Conservation (phyloP, 2,113 vertebrate genomes). For the Gnathonemus echidnorhynchus region DNA sequence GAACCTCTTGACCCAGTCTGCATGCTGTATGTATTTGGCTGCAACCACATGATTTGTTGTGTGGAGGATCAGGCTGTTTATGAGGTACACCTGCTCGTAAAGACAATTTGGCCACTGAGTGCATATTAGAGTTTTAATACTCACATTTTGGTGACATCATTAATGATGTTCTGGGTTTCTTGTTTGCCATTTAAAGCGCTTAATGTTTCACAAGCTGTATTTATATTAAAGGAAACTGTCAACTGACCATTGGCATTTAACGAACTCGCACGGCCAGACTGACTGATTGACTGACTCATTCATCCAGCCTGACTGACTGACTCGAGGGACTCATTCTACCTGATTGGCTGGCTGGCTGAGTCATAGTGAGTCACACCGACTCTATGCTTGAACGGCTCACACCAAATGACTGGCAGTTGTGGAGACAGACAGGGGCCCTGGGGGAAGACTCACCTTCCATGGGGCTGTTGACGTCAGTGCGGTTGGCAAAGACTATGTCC, state of each 20-base stretch:
- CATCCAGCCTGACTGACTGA: background rate
- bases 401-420: background rate
- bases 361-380: background rate
- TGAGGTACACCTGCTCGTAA: background rate
- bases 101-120: background rate
- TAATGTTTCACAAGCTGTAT: background rate
- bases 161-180: background rate
- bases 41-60: background rate
- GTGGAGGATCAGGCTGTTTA: background rate
- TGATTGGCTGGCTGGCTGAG: background rate
- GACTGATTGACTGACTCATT: background rate
- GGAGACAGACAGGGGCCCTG: background rate
- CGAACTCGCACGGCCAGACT: background rate
- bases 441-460: constrained; percentile 71
- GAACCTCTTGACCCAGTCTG: background rate
- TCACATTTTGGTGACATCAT: background rate
- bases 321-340: background rate
- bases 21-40: background rate
- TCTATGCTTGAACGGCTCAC: background rate
- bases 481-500: constrained; percentile 81
- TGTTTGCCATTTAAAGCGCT: background rate
- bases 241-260: background rate
- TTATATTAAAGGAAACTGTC: background rate
- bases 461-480: constrained; percentile 77
- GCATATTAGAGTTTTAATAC: background rate